Base-by-base conservation (phyloP, 2,888 invertebrate species). In the Panzeria rudis region DNA sequence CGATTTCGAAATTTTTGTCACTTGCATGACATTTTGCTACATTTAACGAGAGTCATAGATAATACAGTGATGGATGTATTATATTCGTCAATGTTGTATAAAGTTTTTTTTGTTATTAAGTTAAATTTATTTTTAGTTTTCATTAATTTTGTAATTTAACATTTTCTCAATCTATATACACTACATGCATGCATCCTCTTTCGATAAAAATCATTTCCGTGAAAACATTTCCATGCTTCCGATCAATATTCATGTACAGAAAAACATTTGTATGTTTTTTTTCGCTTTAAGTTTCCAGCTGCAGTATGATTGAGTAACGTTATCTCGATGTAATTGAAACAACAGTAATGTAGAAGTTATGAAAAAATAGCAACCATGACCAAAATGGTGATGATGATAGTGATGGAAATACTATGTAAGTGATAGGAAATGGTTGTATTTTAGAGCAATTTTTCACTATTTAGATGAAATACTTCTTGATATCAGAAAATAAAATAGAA, bases 121-220 rank as follows among this genome's bases (percentile, higher is more conserved):
- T 4, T 29, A 29, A 29, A 29, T 29, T 7, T 54, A 7, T 8
- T 38, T 41, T 47, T 47, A 8, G 13, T 47, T 47, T 47, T 44
- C 41, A 47, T 64, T 29, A 64, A 32, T 32, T n/a, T 54, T 54
- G 29, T 32, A n/a, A 3, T 41, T 17, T 13, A 17, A 11, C 41
- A 25, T n/a, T 25, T 64, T 64, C 20, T 38, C 29, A n/a, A n/a
- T n/a, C n/a, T n/a, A n/a, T n/a, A 38, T 38, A 13, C 20, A 5
- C n/a, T 29, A 6, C 32, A 15, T 35, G 1, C 41, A 17, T 62
- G 8, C 32, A 59, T 77, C 59, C 59, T 50, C 23, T 52, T 77
- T 13, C 44, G 66, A 59, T 72, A 52, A 68, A 77, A 52, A 59
- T 69, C 56, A 77, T 83, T 77, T 83, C 83, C 77, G 66, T 83